Base-by-base conservation (phyloP, 2,888 invertebrate species). In the Itoplectis maculator region DNA sequence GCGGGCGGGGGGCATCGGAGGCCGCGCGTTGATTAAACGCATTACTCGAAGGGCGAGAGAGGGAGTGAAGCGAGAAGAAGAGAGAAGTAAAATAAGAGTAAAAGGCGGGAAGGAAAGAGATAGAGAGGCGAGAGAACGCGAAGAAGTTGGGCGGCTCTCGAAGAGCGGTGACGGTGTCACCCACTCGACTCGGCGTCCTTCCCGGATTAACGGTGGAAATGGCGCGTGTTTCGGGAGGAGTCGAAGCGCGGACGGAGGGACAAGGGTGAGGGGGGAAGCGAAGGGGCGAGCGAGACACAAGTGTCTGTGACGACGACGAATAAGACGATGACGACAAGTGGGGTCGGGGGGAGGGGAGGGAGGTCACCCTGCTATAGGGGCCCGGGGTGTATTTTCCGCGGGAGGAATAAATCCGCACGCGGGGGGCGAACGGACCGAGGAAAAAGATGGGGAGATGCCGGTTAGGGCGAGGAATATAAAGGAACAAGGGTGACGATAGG, bases 1-100 rank as follows among this genome's bases (percentile, higher is more conserved):
- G 51, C 40, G 29, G 2, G 29, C 29, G 29, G 5, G 29, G 35
- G 42, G 51, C 40, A 59, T 42, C 37, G 29, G 29, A 15, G 29
- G n/a, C 59, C 35, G 37, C 45, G 47, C 69, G 79, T 79, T 79
- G 82, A 82, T 82, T 75, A 79, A 82, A 76, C 79, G 82, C 70
- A 82, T 75, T 82, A 75, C 78, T 79, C 70, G 73, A 72, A 59
- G 56, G 70, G 15, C 59, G 11, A 40, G 40, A n/a, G n/a, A n/a
- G n/a, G n/a, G n/a, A n/a, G n/a, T n/a, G n/a, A n/a, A n/a, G n/a
- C n/a, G n/a, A 11, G 2, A 35, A 45, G 49, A 29, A 45, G 29
- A n/a, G n/a, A n/a, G n/a, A n/a, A n/a, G n/a, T n/a, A n/a, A n/a
- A n/a, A n/a, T n/a, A n/a, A n/a, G n/a, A n/a, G n/a, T n/a, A n/a